Evolutionary conservation across 37 sponge, comb jelly and placozoan species (phyloP), one percentile per base, ranked within the genome.

Genomic region (Hormiphora californensis): DNA sequence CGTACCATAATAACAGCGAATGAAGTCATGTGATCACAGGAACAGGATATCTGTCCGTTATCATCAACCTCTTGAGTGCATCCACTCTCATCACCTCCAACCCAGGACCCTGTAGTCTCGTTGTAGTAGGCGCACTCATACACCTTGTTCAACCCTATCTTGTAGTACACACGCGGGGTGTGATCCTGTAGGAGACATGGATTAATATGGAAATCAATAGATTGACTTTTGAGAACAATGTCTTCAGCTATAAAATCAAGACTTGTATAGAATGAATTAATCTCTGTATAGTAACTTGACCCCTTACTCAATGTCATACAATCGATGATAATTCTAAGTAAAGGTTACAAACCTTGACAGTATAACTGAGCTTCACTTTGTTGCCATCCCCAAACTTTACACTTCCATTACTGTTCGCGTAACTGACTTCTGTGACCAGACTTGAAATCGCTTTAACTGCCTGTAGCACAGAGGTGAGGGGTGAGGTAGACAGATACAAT

Each of bases 61-160:
- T 36, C 25, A 22, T 36, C 35, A 8, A 41, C 44, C 44, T 73
- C 81, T n/a, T n/a, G n/a, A n/a, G 5, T 57, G 27, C 35, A 36
- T 43, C 81, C 81, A 43, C 46, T 43, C 46, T 73, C 35, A 1
- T 39, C 46, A 17, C 81, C 81, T 3, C 39, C 1, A 9, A 73
- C 38, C 81, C 81, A 73, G 28, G 81, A n/a, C 11, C 38, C 35
- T 0, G 81, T 73, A 21, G 40, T 33, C 0, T 43, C 43, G 27
- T 73, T 28, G 81, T 73, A 73, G 46, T 36, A 73, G 0, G 43
- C 81, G 43, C 81, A 73, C 41, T 73, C 81, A 46, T 41, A 73
- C 44, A 22, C 38, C 1, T 37, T 27, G 15, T 27, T 73, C 15
- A 73, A n/a, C 46, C 43, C 23, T 46, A 73, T 73, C 46, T 73